These are phyloP conservation scores for Lamellibrachia columna DNA, from an alignment of 2,888 invertebrate genomes.

Conservation along the genomic window DNA sequence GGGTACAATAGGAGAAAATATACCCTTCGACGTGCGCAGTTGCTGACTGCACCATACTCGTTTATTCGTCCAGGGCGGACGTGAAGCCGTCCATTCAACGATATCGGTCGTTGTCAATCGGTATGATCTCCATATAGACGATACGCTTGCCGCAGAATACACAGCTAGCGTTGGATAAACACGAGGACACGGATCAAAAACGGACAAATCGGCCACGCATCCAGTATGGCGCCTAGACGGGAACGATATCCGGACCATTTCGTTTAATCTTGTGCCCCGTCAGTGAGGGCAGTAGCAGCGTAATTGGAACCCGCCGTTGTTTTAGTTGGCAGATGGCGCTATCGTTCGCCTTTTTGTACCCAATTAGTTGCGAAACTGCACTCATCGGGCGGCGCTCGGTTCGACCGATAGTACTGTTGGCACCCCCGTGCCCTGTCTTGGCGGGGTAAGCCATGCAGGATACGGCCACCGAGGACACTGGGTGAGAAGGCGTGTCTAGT, in stretches of 20 bases:
- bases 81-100: not conserved
- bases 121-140: not conserved
- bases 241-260: not conserved
- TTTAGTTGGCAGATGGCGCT: slow-evolving; percentile 9
- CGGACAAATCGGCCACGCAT: not conserved
- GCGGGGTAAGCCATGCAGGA: not conserved
- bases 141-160: not conserved
- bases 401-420: not conserved
- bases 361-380: not conserved
- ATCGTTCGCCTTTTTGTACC: not conserved
- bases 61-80: not conserved
- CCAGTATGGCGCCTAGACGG: not conserved
- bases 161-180: not conserved
- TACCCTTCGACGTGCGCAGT: not conserved
- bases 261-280: not conserved
- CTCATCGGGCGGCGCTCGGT: not conserved
- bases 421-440: not conserved
- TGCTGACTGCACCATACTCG: no score
- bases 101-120: not conserved
- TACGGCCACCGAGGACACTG: not conserved
- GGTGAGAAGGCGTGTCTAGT: not conserved
- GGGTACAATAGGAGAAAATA: not conserved
- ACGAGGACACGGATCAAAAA: not conserved
- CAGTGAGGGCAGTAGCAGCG: not conserved
- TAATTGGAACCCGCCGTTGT: not conserved